A percentile compares a stretch with the other conserved stretches of the same genome.
Conservation (phyloP, 2,797 vertebrate species). For the Helarctos malayanus region DNA sequence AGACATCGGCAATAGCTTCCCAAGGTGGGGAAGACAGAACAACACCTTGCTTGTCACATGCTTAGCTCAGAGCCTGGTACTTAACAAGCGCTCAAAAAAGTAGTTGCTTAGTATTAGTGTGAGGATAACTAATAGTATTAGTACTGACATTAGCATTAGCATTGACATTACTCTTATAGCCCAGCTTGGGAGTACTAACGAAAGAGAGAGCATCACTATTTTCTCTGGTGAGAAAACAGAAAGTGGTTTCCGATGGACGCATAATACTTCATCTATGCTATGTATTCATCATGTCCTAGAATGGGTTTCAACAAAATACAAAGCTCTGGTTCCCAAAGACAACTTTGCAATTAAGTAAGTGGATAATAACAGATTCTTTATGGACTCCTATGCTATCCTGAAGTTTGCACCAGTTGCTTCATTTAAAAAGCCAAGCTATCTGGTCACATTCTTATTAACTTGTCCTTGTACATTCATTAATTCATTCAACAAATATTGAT, state of each 20-base stretch:
- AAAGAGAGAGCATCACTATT: background rate
- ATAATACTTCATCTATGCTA: background rate
- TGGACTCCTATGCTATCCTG: background rate
- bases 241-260: background rate
- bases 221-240: background rate
- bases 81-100: background rate
- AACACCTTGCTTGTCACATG: background rate
- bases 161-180: background rate
- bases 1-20: background rate
- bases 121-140: background rate
- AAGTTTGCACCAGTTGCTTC: constrained; percentile 22
- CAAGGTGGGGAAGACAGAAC: background rate
- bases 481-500: constrained; percentile 55
- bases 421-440: constrained; percentile 46
- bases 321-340: constrained; percentile 54
- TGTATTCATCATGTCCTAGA: constrained; percentile 39
- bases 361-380: background rate
- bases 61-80: background rate
- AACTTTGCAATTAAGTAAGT: constrained; percentile 28
- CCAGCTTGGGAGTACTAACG: background rate
- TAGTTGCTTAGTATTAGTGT: background rate
- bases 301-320: background rate
- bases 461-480: background rate
- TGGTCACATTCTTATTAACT: constrained; percentile 18
- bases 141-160: too few species aligned